phyloP scores from a whole-genome alignment of 2,888 invertebrate species.

The Campoplex capitator region DNA sequence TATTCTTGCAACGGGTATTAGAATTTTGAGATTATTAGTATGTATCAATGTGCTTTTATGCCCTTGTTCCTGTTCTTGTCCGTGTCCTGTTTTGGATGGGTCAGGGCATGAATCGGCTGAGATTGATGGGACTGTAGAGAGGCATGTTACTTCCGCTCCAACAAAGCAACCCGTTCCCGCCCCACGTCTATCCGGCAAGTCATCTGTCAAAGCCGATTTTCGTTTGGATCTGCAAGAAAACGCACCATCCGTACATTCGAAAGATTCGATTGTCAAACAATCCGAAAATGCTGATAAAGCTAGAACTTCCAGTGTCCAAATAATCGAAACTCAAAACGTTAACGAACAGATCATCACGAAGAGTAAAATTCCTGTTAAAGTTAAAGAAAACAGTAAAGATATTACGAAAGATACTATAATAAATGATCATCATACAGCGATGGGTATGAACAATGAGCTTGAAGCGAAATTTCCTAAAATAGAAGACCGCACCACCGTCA shows the following conservation, averaged over 20 bases:
- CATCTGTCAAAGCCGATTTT: conserved; percentile 78
- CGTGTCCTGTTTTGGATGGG: conserved; percentile 84
- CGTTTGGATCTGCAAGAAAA: conserved; percentile 79
- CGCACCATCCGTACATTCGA: conserved; percentile 53
- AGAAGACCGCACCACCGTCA: conserved; percentile 11
- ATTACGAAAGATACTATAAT: conserved; percentile 35
- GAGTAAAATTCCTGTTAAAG: conserved; percentile 85
- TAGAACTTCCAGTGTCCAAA: conserved; percentile 38
- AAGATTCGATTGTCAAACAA: conserved; percentile 73
- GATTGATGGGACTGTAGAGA: conserved; percentile 84
- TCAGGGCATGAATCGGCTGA: conserved; percentile 85
- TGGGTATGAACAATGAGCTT: conserved; percentile 38
- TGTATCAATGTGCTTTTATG: conserved; percentile 85
- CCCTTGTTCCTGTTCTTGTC: conserved; percentile 85
- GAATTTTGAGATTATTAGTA: conserved; percentile 82
- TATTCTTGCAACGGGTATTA: conserved; percentile 79
- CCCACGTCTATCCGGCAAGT: conserved; percentile 80
- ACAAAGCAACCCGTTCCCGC: conserved; percentile 83
- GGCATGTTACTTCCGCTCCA: conserved; percentile 84
- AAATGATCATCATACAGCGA: conserved; percentile 16
- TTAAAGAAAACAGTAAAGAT: conserved; percentile 78
- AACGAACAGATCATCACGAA: conserved; percentile 70
- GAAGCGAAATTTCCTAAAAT: conserved; percentile 55
- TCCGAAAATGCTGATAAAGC: conserved; percentile 68
- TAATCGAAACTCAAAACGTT: conserved; percentile 18